Conservation (phyloP, 1,140 invertebrate species). For the Drosophila nannoptera region DNA sequence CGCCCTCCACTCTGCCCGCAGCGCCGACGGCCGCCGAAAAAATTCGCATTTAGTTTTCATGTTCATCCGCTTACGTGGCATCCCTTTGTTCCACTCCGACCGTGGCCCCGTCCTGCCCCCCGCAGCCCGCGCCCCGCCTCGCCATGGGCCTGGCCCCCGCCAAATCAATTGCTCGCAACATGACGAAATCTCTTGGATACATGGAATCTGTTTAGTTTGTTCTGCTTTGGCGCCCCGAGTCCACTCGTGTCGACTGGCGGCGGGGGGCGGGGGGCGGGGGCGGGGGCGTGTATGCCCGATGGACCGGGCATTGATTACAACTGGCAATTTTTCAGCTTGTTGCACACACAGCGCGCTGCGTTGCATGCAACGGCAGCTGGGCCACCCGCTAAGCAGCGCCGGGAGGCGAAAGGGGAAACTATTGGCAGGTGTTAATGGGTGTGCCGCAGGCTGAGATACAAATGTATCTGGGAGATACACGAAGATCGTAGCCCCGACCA, state of each 20-base stretch:
- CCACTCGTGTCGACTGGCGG: constrained; percentile 11
- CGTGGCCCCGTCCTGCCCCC: not conserved
- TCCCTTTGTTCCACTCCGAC: constrained; percentile 36
- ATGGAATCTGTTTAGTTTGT: constrained; percentile 59
- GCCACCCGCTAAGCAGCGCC: not conserved
- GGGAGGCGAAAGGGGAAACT: too few species aligned
- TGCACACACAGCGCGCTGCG: constrained; percentile 51
- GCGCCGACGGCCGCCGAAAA: constrained; percentile 1
- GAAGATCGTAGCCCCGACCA: too few species aligned
- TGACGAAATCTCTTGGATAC: constrained; percentile 61
- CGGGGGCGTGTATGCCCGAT: constrained; percentile 16
- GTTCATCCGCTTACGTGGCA: constrained; percentile 50
- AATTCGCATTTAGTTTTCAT: constrained; percentile 52
- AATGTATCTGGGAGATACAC: too few species aligned
- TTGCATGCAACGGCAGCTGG: constrained; percentile 7
- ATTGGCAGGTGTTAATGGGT: too few species aligned
- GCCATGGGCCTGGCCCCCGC: not conserved
- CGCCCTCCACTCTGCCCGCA: not conserved
- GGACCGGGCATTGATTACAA: constrained; percentile 58
- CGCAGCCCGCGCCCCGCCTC: not conserved
- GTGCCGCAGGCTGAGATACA: too few species aligned
- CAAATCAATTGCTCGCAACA: constrained; percentile 64
- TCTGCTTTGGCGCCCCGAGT: constrained; percentile 41
- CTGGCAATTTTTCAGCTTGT: constrained; percentile 61
- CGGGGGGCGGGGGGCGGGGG: not conserved